Base-by-base conservation (phyloP, 2,888 invertebrate genomes). In the Heliconius sara region DNA sequence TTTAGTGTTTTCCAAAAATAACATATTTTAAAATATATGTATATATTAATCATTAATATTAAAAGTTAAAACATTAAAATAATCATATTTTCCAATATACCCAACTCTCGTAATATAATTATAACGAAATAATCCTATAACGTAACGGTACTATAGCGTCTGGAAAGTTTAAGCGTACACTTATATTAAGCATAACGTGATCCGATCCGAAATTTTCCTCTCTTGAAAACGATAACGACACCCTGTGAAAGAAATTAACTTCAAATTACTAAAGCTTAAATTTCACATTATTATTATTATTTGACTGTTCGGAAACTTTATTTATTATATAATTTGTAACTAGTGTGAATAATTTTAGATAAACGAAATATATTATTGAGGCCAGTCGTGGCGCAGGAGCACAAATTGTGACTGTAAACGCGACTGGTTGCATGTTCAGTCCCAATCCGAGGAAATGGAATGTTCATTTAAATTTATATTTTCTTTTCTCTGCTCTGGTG, bases 161-260 rank as follows among this genome's bases (percentile, higher is more conserved):
- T 43, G 68, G 68, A 70, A 70, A 70, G 68, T 70, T 70, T 70
- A 39, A 70, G 25, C 68, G 2, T 70, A 43, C 22, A 34, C 68
- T 70, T 70, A 43, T 43, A 70, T 47, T 70, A 70, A 70, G 19
- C 25, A 27, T 70, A 47, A 70, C 25, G 25, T 16, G 43, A 70
- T 70, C 25, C 16, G n/a, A n/a, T n/a, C n/a, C n/a, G n/a, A 70
- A 70, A 47, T 43, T 70, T 70, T 70, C 70, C 43, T 70, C 70
- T 25, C 43, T 47, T 13, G 70, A 25, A 39, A 43, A 47, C 43
- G 70, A 70, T 47, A 27, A 70, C 25, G 70, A 70, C 43, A 70
- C 70, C 3, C 43, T 43, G 25, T 47, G 47, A 43, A 70, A 25
- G 16, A 27, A 70, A 70, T 47, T 68, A 68, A 68, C 39, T 68